Evolutionary conservation across 2,888 invertebrate genomes (phyloP), one percentile per base, ranked within the genome.

Genomic region (Lasioglossum oenotherae): DNA sequence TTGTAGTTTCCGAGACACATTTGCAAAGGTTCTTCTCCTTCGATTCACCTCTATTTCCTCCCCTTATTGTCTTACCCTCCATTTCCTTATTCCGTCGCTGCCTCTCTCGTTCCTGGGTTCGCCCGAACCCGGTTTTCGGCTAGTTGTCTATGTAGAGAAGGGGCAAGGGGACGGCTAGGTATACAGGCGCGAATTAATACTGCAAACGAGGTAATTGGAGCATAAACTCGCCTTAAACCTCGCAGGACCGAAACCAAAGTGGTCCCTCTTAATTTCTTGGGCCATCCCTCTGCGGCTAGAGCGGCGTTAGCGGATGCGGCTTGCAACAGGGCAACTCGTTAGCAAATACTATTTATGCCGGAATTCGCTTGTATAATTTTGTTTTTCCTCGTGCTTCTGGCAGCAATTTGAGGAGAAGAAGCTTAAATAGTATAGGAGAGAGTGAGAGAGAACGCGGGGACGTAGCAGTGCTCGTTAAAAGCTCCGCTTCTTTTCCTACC

Each of bases 171-270:
- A 64, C 41, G 77, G 49, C 74, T 64, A 41, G 83, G 75, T 71
- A 81, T 82, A 84, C 84, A 79, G 86, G 82, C 81, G 87, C 84
- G 87, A 88, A 87, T 91, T 92, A 91, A 92, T 93, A 87, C 90
- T 90, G 92, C 90, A 93, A 94, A 93, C 91, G 91, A 90, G 91
- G 90, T 94, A 94, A 94, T 94, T 93, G 93, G 92, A 92, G 92
- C 93, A 92, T 93, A 92, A 94, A 93, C 92, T 93, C 89, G 90
- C 90, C 91, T 92, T 91, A 92, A 93, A 93, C 91, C 91, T 89
- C 87, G 84, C 82, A 90, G 88, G 88, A 90, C 84, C 87, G 84
- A 88, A 86, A 88, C 84, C 88, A 78, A 86, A 88, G 89, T 79
- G 85, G 85, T 89, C 81, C 67, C 84, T 89, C 91, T 93, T 92